Percentiles rank a stretch among this genome's conserved stretches.
Evolutionary conservation across 2,888 invertebrate genomes (phyloP).

Genomic region (Pristionchus maxplancki): DNA sequence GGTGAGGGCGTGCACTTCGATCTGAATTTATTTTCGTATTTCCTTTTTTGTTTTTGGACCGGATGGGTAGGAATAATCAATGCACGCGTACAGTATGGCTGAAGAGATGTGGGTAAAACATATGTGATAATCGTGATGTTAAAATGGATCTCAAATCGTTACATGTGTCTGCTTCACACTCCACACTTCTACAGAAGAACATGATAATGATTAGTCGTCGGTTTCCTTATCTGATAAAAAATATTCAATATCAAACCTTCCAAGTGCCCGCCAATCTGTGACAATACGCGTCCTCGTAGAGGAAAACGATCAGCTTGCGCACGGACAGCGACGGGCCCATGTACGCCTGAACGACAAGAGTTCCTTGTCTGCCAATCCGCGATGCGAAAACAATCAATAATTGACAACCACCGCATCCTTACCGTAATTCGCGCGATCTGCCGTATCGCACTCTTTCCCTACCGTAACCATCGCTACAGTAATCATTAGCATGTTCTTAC

Average conservation of each 20-base stretch:
- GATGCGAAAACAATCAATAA: too few species aligned
- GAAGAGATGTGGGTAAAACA: neutral
- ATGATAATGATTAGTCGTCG: too few species aligned
- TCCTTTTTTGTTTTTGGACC: neutral
- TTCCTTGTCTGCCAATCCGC: too few species aligned
- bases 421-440: too few species aligned
- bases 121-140: neutral
- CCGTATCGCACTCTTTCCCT: too few species aligned
- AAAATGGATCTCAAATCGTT: too few species aligned
- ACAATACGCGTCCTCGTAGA: constrained; percentile 49
- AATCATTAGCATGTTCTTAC: constrained; percentile 2
- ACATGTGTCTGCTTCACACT: too few species aligned
- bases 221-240: too few species aligned
- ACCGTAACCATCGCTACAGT: too few species aligned
- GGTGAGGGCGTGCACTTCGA: constrained; percentile 23
- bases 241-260: neutral
- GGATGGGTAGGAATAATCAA: too few species aligned
- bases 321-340: constrained; percentile 30
- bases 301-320: constrained; percentile 32
- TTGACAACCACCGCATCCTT: too few species aligned
- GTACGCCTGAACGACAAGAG: constrained; percentile 38
- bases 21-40: neutral
- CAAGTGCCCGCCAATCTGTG: constrained; percentile 47
- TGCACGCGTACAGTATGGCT: neutral
- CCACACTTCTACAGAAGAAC: too few species aligned